Percentiles rank a stretch among this genome's conserved stretches.
phyloP scores from a whole-genome alignment of 2,888 invertebrate species.

The Dendrolimus houi region DNA sequence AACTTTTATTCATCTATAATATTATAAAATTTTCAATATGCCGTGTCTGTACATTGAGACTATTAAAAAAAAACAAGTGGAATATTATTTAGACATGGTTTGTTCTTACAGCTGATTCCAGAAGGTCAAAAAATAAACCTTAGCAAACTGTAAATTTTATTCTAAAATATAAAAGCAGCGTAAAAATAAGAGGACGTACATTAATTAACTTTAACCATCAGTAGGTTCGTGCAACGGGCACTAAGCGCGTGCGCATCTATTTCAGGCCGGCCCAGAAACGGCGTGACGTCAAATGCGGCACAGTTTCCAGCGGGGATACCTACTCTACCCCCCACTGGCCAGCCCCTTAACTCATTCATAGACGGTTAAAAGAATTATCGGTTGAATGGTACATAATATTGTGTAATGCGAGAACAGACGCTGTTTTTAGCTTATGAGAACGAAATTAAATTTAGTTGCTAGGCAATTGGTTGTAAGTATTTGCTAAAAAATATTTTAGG shows the following conservation, averaged over 20 bases:
- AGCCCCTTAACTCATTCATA: not conserved
- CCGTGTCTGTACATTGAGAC: too few relatives aligned
- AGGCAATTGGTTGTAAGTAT: not conserved
- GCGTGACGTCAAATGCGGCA: conserved; percentile 56
- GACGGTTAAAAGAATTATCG: not conserved
- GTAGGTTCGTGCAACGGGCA: not conserved
- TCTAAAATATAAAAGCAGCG: too few relatives aligned
- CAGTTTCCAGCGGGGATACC: conserved; percentile 22
- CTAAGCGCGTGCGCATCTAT: conserved; percentile 29
- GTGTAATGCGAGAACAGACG: not conserved
- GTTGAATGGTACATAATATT: not conserved
- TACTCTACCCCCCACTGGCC: not conserved
- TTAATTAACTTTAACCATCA: not conserved
- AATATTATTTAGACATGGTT: too few relatives aligned
- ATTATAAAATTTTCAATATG: too few relatives aligned
- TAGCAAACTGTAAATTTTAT: too few relatives aligned
- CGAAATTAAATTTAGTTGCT: not conserved
- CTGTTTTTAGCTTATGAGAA: not conserved
- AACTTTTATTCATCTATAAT: too few relatives aligned
- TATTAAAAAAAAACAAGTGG: too few relatives aligned
- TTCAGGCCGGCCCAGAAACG: conserved; percentile 55
- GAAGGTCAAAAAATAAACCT: too few relatives aligned
- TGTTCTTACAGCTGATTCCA: too few relatives aligned
- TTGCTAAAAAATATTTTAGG: too few relatives aligned
- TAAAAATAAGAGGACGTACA: not conserved